Percentiles rank a stretch among this genome's conserved stretches.
These are phyloP conservation scores for Peromyscus attwateri DNA, from an alignment of 2,797 vertebrate species.

Conservation along the genomic window DNA sequence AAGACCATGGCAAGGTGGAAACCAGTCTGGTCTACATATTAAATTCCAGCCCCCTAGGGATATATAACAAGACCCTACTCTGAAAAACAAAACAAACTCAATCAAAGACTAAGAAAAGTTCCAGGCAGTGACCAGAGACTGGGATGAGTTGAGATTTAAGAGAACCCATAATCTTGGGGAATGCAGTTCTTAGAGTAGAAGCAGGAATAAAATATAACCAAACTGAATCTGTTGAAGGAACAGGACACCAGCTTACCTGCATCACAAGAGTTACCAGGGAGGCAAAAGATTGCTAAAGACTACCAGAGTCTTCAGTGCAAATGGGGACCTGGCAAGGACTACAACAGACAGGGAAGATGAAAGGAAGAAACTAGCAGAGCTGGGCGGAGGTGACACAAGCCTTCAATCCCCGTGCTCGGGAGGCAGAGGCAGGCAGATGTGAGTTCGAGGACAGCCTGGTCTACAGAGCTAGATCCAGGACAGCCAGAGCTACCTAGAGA, in stretches of 20 bases:
- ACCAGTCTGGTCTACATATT: neutral
- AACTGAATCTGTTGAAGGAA: neutral
- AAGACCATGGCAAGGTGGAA: neutral
- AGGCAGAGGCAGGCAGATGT: no score
- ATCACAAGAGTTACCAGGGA: neutral
- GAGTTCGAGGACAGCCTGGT: neutral
- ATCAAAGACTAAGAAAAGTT: neutral
- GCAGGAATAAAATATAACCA: neutral
- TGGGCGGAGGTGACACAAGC: accelerated
- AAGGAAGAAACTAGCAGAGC: neutral
- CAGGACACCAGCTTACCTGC: neutral
- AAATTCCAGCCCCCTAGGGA: neutral
- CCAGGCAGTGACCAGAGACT: neutral
- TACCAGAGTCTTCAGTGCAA: neutral
- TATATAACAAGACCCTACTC: neutral
- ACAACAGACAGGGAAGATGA: neutral
- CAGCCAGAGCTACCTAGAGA: no score
- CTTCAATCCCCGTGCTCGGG: no score
- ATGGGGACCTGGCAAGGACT: neutral
- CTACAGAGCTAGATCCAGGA: neutral
- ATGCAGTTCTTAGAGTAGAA: neutral
- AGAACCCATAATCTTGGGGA: neutral
- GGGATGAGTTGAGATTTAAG: neutral
- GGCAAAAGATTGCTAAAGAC: neutral
- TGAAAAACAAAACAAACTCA: neutral